Evolutionary conservation across 2,113 vertebrate species (phyloP).

Genomic region (Dasyprocta punctata): DNA sequence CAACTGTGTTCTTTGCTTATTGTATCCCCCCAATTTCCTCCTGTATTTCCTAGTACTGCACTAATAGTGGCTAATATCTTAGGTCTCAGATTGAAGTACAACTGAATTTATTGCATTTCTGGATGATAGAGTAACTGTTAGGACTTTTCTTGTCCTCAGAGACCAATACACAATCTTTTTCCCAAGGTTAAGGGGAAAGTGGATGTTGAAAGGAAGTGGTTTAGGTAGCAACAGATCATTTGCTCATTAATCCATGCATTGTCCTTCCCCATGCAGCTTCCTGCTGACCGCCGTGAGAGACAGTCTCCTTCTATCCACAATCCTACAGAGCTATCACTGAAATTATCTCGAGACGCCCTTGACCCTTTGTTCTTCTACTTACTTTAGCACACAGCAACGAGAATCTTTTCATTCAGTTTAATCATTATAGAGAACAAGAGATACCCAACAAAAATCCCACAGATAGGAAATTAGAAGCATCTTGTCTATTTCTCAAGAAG

Average conservation of each 20-base stretch:
- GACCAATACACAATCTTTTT: background rate
- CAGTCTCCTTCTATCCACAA: background rate
- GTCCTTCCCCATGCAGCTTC: background rate
- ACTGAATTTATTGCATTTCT: background rate
- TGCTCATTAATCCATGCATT: background rate
- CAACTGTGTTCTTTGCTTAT: background rate
- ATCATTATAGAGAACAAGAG: background rate
- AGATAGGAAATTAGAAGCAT: background rate
- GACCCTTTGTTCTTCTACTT: background rate
- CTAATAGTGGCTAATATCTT: background rate
- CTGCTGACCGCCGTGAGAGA: background rate
- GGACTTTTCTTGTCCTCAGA: background rate
- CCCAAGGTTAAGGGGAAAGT: background rate
- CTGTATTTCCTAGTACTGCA: background rate
- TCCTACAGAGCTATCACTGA: background rate
- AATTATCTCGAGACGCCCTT: background rate
- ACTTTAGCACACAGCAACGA: background rate
- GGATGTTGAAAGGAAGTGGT: background rate
- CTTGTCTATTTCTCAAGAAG: background rate
- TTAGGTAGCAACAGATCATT: background rate
- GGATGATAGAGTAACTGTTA: background rate
- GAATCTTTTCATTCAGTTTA: conserved; percentile 15
- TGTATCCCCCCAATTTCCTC: background rate
- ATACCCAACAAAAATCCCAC: background rate
- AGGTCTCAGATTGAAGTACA: background rate